Evolutionary conservation across 2,888 invertebrate genomes (phyloP).

Genomic region (Allophyes oxyacanthae): DNA sequence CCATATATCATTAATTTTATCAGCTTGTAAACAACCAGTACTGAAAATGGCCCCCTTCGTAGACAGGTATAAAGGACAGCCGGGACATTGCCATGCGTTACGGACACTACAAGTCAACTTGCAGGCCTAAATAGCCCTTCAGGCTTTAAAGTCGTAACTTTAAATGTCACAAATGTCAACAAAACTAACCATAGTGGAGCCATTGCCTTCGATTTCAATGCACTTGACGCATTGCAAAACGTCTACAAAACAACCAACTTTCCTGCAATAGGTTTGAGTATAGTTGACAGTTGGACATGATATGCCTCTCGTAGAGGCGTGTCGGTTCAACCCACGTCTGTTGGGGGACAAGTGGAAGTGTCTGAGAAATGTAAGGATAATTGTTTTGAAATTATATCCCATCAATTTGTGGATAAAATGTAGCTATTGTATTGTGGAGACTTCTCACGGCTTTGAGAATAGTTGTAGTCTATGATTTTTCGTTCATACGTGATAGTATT

Average conservation of each 20-base stretch:
- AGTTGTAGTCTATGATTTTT: neutral
- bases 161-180: constrained; percentile 23
- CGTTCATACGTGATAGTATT: too few relatives aligned
- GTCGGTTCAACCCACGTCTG: constrained; percentile 65
- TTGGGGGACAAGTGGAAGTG: constrained; percentile 41
- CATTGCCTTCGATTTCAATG: constrained; percentile 35
- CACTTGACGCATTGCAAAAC: constrained; percentile 41
- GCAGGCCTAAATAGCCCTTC: neutral
- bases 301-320: constrained; percentile 73
- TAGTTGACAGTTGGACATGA: constrained; percentile 74
- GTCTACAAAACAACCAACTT: constrained; percentile 40
- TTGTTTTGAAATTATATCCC: constrained; percentile 46
- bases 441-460: constrained; percentile 4
- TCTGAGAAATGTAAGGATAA: constrained; percentile 54
- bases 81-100: too few relatives aligned
- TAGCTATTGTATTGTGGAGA: constrained; percentile 26
- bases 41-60: too few relatives aligned
- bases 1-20: too few relatives aligned
- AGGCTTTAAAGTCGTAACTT: constrained; percentile 23
- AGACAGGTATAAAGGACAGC: too few relatives aligned
- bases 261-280: constrained; percentile 57
- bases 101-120: neutral
- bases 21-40: too few relatives aligned
- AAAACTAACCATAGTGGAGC: constrained; percentile 32
- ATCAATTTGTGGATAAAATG: constrained; percentile 22